These are phyloP conservation scores for Nomada fabriciana DNA, from an alignment of 2,888 invertebrate species.

Conservation along the genomic window DNA sequence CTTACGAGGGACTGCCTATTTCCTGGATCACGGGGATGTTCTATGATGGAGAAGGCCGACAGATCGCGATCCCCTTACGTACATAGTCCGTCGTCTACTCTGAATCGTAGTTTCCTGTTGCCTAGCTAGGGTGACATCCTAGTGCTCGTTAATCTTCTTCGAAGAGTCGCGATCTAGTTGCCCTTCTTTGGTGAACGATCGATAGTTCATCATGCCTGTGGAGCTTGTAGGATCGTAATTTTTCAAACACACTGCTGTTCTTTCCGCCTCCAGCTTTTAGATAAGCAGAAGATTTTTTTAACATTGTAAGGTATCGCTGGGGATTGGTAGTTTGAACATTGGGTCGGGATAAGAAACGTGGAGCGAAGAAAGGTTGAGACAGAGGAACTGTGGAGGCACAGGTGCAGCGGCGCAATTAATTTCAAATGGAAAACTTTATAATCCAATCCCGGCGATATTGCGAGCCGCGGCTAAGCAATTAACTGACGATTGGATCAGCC, in stretches of 20 bases:
- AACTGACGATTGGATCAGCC: conserved; percentile 79
- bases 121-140: neutral
- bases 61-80: neutral
- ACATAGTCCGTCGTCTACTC: conserved; percentile 18
- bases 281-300: neutral
- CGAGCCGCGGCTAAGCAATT: conserved; percentile 77
- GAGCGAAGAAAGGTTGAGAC: conserved; percentile 48
- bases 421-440: conserved; percentile 76
- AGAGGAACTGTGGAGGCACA: conserved; percentile 50
- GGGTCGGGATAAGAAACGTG: conserved; percentile 6
- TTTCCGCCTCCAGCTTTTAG: neutral
- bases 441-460: conserved; percentile 76
- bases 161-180: conserved; percentile 21
- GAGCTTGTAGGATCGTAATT: neutral
- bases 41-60: conserved; percentile 38
- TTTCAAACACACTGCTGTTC: too few species aligned
- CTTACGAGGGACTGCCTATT: conserved; percentile 53
- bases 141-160: conserved; percentile 66
- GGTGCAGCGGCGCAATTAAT: conserved; percentile 73
- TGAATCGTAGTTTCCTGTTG: conserved; percentile 59
- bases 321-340: neutral
- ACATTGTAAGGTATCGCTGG: too few species aligned
- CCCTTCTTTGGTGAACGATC: neutral
- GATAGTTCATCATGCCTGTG: conserved; percentile 17
- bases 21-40: conserved; percentile 36